Evolutionary conservation across 2,113 vertebrate genomes (phyloP), one percentile per base, ranked within the genome.

Genomic region (Caranx melampygus): DNA sequence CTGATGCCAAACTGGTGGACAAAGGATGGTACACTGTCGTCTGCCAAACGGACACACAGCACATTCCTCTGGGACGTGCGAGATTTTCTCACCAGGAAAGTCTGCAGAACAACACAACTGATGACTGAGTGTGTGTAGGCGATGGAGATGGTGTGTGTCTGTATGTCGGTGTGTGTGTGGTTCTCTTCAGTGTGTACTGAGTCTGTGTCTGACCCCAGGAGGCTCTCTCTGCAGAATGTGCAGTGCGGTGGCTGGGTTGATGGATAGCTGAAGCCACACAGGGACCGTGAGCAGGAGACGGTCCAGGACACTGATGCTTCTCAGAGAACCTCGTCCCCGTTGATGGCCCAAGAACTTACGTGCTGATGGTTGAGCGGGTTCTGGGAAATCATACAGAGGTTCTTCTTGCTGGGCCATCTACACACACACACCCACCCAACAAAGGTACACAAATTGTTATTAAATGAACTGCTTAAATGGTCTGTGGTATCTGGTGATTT

Each of bases 81-180:
- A 20, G 97, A 98, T 84, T 92, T 96, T 52, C 97, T 94, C 77
- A 98, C 96, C 86, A 98, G 88, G 80, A 98, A 98, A 0, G 94
- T 95, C 97, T 98, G 94, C 44, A 60, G 57, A 33, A 66, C 6
- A 54, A 74, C 49, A 76, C 47, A 68, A 12, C 2, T 18, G 49
- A 76, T 68, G 31, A 75, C 16, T 59, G 21, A 75, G 34, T 12
- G 64, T 11, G 49, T 13, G 4, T 21, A 42, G 13, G 8, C 26
- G 10, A 3, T 40, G 35, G 14, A 9, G 9, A 64, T 35, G 2
- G 40, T 54, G 59, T 26, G 34, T 1, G 2, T 4, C 26, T 26
- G 26, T n/a, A n/a, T n/a, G n/a, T n/a, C 4, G 11, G 40, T n/a
- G 15, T 13, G 34, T 52, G 21, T 37, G 16, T 44, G 31, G 13